Percentiles rank a stretch among this genome's conserved stretches.
Evolutionary conservation across 2,888 invertebrate genomes (phyloP).

Genomic region (Lissocephala sabroskyi): DNA sequence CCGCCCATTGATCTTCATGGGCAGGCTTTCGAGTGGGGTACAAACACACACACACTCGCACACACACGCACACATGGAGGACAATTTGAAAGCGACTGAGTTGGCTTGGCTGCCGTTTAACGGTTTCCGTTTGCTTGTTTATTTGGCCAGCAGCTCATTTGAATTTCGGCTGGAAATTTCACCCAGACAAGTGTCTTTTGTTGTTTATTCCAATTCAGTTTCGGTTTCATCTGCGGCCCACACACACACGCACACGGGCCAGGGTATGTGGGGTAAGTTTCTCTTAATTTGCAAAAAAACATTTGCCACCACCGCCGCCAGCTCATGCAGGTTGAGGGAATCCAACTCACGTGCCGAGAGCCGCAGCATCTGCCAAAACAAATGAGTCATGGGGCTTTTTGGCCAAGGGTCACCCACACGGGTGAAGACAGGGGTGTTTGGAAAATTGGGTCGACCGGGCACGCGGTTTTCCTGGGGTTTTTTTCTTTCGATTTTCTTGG

Average conservation of each 20-base stretch:
- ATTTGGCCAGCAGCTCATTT: conserved; percentile 45
- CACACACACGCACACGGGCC: no score
- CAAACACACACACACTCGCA: conserved; percentile 7
- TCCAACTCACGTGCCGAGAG: background rate
- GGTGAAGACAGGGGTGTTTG: no score
- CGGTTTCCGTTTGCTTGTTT: conserved; percentile 63
- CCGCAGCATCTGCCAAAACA: conserved; percentile 1
- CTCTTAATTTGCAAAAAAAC: conserved; percentile 67
- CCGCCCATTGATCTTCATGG: conserved; percentile 51
- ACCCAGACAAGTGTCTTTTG: conserved; percentile 63
- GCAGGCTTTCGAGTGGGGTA: conserved; percentile 32
- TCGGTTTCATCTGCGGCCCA: conserved; percentile 52
- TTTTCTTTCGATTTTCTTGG: no score
- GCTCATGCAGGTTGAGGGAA: no score
- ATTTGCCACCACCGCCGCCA: no score
- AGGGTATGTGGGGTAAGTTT: no score
- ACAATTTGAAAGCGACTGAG: conserved; percentile 50
- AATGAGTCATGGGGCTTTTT: no score
- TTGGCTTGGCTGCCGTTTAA: conserved; percentile 42
- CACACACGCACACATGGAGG: conserved; percentile 19
- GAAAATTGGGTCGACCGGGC: conserved; percentile 46
- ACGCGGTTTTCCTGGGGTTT: conserved; percentile 8
- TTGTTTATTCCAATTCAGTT: conserved; percentile 35
- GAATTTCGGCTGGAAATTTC: conserved; percentile 64
- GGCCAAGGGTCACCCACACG: no score